phyloP scores from a whole-genome alignment of 2,113 vertebrate genomes.

The Poeciliopsis turrubarensis region DNA sequence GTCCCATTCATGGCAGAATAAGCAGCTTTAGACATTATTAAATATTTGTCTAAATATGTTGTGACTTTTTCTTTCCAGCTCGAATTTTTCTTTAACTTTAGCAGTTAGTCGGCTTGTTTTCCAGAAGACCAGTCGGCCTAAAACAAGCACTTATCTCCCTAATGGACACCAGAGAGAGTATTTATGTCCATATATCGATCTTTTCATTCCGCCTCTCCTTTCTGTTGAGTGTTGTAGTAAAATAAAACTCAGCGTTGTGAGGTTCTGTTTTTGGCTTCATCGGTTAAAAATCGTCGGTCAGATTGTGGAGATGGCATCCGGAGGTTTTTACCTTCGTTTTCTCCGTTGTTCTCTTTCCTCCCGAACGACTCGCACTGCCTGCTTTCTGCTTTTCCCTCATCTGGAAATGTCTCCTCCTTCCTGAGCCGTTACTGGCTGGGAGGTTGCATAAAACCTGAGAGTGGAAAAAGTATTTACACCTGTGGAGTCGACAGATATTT shows the following conservation, averaged over 20 bases:
- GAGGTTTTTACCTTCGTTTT: slow-evolving; percentile 59
- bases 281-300: background rate
- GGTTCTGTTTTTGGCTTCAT: too few species aligned
- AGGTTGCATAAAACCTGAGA: background rate
- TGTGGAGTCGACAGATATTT: background rate
- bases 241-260: too few species aligned
- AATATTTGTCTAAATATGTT: background rate
- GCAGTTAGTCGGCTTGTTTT: background rate
- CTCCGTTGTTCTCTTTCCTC: slow-evolving; percentile 18
- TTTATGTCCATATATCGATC: background rate
- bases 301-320: slow-evolving; percentile 35
- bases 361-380: slow-evolving; percentile 32
- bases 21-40: too few species aligned
- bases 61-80: background rate
- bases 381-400: slow-evolving; percentile 10
- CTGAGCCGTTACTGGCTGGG: background rate
- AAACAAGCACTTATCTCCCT: background rate
- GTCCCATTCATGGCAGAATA: too few species aligned
- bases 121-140: background rate
- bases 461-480: background rate
- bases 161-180: background rate
- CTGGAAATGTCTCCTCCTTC: background rate
- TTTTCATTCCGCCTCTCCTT: background rate
- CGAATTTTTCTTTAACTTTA: background rate
- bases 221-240: background rate